Base-by-base conservation (phyloP, 2,113 vertebrate species). In the Menura novaehollandiae region DNA sequence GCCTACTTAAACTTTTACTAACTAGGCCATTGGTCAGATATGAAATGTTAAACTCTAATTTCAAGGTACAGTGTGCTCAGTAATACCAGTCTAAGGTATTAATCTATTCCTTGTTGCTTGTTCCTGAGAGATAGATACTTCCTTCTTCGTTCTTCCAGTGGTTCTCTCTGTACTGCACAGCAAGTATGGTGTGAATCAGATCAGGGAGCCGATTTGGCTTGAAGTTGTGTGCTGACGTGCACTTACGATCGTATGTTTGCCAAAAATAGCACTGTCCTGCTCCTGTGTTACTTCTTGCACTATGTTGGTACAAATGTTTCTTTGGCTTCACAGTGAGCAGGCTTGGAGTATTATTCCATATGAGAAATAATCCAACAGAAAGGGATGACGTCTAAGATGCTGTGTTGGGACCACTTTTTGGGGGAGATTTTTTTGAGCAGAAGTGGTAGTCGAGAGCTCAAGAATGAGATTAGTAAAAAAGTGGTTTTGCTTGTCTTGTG, bases 221-320 rank as follows among this genome's bases (percentile, higher is more conserved):
- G 66, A 49, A 85, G 59, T 60, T 88, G 71, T 51, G 51, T 58
- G 85, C 79, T 93, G 94, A 86, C 55, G 41, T 93, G 79, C 85
- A 8, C 67, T 91, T 53, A 59, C 1, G 19, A 75, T 85, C 32
- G 7, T 69, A 51, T 46, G 3, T 43, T 58, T 93, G 95, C 95
- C 88, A 83, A 88, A 97, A 97, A 95, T 95, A 97, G 91, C 23
- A 9, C 63, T 90, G 85, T 73, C 93, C 85, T 79, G 85, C 82
- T 95, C 85, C 95, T 76, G 75, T 82, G 71, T 93, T 92, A 62
- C 88, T 88, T 88, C 79, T 93, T 95, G 91, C 94, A 51, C 88
- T 92, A 2, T 62, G 58, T 35, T 69, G 79, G 82, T 96, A 86
- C 82, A 74, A 71, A 18, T 37, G 27, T 37, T 89, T 53, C 44